Conservation (phyloP, 2,797 vertebrate genomes). For the Tiaroga cobitis region DNA sequence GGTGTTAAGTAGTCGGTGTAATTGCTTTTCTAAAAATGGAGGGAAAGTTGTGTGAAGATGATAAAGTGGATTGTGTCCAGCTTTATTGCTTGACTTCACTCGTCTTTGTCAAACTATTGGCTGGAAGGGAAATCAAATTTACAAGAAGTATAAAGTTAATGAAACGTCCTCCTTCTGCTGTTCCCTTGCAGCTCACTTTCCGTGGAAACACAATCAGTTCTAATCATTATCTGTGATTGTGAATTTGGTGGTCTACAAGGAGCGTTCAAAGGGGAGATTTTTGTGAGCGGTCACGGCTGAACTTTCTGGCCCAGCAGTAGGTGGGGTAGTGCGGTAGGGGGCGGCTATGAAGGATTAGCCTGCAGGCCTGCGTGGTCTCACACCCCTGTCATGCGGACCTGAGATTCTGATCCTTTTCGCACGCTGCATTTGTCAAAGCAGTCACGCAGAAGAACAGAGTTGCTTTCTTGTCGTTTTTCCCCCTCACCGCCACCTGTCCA, state of each 20-base stretch:
- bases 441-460: slow-evolving; percentile 76
- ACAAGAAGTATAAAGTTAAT: background rate
- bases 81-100: slow-evolving; percentile 23
- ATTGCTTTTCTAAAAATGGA: slow-evolving; percentile 31
- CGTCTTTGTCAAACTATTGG: slow-evolving; percentile 4
- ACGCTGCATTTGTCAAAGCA: slow-evolving; percentile 68
- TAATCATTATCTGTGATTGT: slow-evolving; percentile 2
- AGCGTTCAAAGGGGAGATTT: slow-evolving; percentile 35
- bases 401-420: slow-evolving; percentile 59
- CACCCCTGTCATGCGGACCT: slow-evolving; percentile 67
- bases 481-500: slow-evolving; percentile 79
- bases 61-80: slow-evolving; percentile 33
- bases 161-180: background rate
- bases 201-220: background rate
- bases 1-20: slow-evolving; percentile 45
- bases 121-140: slow-evolving; percentile 30
- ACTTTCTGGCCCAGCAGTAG: slow-evolving; percentile 27
- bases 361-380: slow-evolving; percentile 49
- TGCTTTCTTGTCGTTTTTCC: slow-evolving; percentile 73
- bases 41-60: slow-evolving; percentile 31
- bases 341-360: slow-evolving; percentile 58
- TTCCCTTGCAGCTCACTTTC: background rate
- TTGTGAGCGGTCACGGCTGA: slow-evolving; percentile 32
- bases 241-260: slow-evolving; percentile 15
- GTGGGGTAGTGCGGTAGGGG: slow-evolving; percentile 27